Percentiles rank a stretch among this genome's conserved stretches.
Evolutionary conservation across 2,888 invertebrate species (phyloP).

Genomic region (Lacanobia oleracea): DNA sequence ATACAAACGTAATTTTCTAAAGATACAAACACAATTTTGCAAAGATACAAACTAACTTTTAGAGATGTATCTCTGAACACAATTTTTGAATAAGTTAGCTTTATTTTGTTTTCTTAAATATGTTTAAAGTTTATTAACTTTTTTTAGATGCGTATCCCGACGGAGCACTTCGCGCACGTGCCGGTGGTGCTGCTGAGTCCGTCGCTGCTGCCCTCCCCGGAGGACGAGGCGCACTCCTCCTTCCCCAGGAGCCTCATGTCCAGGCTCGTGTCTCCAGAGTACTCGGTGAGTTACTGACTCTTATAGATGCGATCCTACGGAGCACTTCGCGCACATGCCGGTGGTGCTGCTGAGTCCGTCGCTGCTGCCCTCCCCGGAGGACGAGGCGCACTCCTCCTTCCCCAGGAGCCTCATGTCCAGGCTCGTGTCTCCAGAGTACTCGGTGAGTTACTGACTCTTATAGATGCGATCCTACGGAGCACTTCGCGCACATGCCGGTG

Average conservation of each 20-base stretch:
- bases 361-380: slow-evolving; percentile 94
- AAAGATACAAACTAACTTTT: too few species aligned
- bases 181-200: slow-evolving; percentile 98
- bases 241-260: slow-evolving; percentile 93
- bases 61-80: too few species aligned
- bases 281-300: slow-evolving; percentile 73
- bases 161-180: slow-evolving; percentile 98
- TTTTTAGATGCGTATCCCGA: slow-evolving; percentile 97
- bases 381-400: slow-evolving; percentile 92
- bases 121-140: background rate
- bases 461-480: too few species aligned
- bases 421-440: slow-evolving; percentile 89
- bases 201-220: slow-evolving; percentile 94
- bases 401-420: slow-evolving; percentile 92
- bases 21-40: too few species aligned
- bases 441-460: too few species aligned
- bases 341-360: slow-evolving; percentile 97
- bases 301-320: too few species aligned
- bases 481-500: slow-evolving; percentile 95
- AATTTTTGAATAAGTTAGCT: too few species aligned
- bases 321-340: slow-evolving; percentile 94
- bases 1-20: too few species aligned
- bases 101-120: background rate
- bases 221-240: slow-evolving; percentile 92
- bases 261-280: slow-evolving; percentile 91